Percentiles rank a stretch among this genome's conserved stretches.
Evolutionary conservation across 2,888 invertebrate genomes (phyloP).

Genomic region (Eurois occulta): DNA sequence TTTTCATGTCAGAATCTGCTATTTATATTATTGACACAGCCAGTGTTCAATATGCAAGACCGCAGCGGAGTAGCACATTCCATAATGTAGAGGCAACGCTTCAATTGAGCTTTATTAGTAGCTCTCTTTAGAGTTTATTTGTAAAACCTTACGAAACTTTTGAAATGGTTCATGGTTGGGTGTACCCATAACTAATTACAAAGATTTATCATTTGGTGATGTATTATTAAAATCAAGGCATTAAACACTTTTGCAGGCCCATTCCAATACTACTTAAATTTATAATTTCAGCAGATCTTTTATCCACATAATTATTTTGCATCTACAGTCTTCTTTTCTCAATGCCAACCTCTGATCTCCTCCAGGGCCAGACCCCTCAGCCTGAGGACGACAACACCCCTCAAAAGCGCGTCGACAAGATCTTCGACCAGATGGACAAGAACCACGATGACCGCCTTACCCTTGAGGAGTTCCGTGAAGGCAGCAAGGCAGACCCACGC

Average conservation of each 20-base stretch:
- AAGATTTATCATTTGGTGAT: not conserved
- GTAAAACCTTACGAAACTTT: conserved; percentile 15
- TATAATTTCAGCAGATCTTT: not conserved
- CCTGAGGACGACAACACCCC: conserved; percentile 97
- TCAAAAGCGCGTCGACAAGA: conserved; percentile 99
- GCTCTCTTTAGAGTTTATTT: conserved; percentile 11
- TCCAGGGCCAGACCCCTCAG: conserved; percentile 96
- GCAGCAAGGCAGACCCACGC: conserved; percentile 99
- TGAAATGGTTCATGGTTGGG: conserved; percentile 10
- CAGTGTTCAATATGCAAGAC: conserved; percentile 19
- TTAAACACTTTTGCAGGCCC: not conserved
- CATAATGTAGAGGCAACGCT: not conserved
- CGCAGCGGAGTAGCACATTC: not conserved
- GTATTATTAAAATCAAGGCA: conserved; percentile 3
- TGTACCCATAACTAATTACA: conserved; percentile 8
- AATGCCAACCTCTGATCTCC: not conserved
- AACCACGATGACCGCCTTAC: conserved; percentile 99
- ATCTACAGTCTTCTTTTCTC: not conserved
- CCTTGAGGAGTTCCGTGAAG: conserved; percentile 98
- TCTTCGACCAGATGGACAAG: conserved; percentile 99
- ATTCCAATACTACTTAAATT: not conserved
- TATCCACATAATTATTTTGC: not conserved
- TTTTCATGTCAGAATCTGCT: not conserved
- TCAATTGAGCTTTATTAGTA: conserved; percentile 23
- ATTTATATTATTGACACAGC: not conserved